Evolutionary conservation across 2,797 vertebrate species (phyloP).

Genomic region (Thamnophis elegans): DNA sequence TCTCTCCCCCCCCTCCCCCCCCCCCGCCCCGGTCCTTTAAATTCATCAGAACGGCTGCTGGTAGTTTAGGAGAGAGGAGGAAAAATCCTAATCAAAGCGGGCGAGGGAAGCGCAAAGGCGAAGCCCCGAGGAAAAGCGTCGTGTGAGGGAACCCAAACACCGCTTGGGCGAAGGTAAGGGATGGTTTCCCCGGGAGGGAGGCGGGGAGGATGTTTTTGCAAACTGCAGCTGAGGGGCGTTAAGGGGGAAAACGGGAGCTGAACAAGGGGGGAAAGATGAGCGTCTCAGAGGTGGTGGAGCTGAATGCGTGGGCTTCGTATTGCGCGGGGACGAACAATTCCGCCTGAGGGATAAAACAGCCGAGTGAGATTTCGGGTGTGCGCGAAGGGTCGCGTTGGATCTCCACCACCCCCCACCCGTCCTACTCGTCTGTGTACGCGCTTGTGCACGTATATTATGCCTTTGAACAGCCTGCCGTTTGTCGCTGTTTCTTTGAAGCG

Average conservation of each 20-base stretch:
- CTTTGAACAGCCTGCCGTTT: neutral
- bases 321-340: neutral
- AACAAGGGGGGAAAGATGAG: neutral
- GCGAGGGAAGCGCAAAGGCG: neutral
- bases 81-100: neutral
- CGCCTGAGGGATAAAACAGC: neutral
- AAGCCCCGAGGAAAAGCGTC: neutral
- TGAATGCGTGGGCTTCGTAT: neutral
- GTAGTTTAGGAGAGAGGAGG: neutral
- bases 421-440: neutral
- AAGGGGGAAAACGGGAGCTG: neutral
- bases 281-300: neutral
- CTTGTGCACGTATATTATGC: neutral
- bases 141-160: neutral
- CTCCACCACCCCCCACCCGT: accelerated
- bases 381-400: neutral
- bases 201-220: slow-evolving; percentile 1
- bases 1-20: slow-evolving; percentile 47
- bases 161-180: slow-evolving; percentile 16
- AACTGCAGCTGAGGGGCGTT: neutral
- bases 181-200: neutral
- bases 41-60: slow-evolving; percentile 35
- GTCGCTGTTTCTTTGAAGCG: neutral
- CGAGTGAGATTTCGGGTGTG: neutral
- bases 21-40: slow-evolving; percentile 17